Percentiles rank a stretch among this genome's conserved stretches.
phyloP scores from a whole-genome alignment of 2,113 vertebrate species.

The Lota lota region DNA sequence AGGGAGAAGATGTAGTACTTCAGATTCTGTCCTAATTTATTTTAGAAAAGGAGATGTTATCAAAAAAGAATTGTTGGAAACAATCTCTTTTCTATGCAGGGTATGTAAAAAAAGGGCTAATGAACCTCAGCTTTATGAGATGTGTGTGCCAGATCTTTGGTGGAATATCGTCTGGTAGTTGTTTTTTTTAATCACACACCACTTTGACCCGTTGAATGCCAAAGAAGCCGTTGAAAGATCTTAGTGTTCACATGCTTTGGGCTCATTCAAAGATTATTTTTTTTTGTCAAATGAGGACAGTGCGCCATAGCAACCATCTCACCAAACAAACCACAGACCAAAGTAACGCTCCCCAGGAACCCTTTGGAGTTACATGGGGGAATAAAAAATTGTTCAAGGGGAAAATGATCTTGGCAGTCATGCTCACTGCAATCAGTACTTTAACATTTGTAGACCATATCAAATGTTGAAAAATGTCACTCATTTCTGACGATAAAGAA shows the following conservation, averaged over 20 bases:
- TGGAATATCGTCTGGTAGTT: too few species aligned
- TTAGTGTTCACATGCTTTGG: neutral
- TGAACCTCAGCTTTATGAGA: too few species aligned
- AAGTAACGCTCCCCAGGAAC: conserved; percentile 11
- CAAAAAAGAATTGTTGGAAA: too few species aligned
- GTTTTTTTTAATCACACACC: conserved; percentile 16
- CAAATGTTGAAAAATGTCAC: too few species aligned
- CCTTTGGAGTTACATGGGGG: too few species aligned
- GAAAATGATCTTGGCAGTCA: conserved; percentile 1
- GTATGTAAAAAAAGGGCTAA: too few species aligned
- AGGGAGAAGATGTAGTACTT: too few species aligned
- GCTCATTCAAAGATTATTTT: neutral
- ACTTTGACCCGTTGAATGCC: conserved; percentile 15
- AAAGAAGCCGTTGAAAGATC: conserved; percentile 10
- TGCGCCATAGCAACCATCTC: conserved; percentile 32
- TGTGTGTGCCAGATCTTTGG: too few species aligned
- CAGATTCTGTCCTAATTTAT: too few species aligned
- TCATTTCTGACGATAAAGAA: too few species aligned
- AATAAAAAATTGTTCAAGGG: neutral
- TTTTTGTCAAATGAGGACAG: conserved; percentile 30
- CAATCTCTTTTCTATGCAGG: too few species aligned
- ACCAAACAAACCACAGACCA: conserved; percentile 32
- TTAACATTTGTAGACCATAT: neutral
- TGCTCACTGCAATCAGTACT: neutral
- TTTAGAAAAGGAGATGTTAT: too few species aligned